A percentile compares a stretch with the other conserved stretches of the same genome.
phyloP scores from a whole-genome alignment of 1,140 invertebrate species.

The Drosophila watanabei region DNA sequence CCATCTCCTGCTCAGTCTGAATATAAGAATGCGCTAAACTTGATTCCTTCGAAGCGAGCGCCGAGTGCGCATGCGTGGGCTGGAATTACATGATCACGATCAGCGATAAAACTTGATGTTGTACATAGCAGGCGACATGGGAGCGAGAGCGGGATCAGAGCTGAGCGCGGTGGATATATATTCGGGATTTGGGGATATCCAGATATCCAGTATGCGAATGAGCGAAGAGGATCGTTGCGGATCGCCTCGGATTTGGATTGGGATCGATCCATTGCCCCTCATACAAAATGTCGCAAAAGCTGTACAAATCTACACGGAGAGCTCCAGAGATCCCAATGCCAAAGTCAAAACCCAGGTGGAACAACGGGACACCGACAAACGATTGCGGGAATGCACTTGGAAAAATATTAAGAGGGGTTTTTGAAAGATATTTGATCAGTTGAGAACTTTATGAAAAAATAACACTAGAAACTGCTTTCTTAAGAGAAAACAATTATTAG shows the following conservation, averaged over 20 bases:
- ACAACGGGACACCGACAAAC: conserved; percentile 59
- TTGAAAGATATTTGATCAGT: background rate
- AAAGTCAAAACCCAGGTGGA: conserved; percentile 14
- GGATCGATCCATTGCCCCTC: conserved; percentile 28
- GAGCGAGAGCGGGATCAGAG: conserved; percentile 8
- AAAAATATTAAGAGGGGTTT: background rate
- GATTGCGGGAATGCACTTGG: conserved; percentile 3
- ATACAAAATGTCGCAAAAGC: conserved; percentile 79
- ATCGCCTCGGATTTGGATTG: conserved; percentile 11
- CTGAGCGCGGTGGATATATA: conserved; percentile 8
- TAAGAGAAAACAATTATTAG: too few species aligned
- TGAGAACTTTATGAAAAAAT: background rate
- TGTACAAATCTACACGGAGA: conserved; percentile 55
- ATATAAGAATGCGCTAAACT: conserved; percentile 84
- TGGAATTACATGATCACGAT: conserved; percentile 85
- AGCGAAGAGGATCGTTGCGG: conserved; percentile 15
- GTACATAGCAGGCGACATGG: conserved; percentile 75
- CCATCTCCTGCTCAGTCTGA: conserved; percentile 35
- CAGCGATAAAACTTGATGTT: conserved; percentile 85
- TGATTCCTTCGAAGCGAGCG: conserved; percentile 75
- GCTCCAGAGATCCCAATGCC: conserved; percentile 11
- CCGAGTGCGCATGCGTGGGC: conserved; percentile 84
- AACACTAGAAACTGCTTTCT: background rate
- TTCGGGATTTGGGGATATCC: conserved; percentile 12
- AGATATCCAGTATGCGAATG: conserved; percentile 8